Base-by-base conservation (phyloP, 2,888 invertebrate genomes). In the Leucania comma region DNA sequence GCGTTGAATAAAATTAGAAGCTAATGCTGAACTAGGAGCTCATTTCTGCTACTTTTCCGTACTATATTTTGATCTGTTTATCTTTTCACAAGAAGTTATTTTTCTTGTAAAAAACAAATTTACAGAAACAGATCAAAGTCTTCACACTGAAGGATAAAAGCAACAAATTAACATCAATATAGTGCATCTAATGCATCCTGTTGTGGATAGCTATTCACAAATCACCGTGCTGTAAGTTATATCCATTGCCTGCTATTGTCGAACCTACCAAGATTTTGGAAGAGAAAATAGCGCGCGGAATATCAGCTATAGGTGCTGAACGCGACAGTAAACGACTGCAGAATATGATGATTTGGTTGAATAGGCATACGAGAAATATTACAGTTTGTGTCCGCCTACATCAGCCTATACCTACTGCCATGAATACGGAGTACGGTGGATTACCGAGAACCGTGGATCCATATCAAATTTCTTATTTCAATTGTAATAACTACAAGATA, bases 1-100 rank as follows among this genome's bases (percentile, higher is more conserved):
- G 42, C n/a, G 29, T 60, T 61, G 42, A 68, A 75, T 68, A 22
- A 58, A 58, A 62, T 58, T 24, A 51, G 12, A 75, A 60, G 22
- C 10, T 24, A 58, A 75, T 17, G 17, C 24, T 35, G 48, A 53
- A 38, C 22, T 29, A 17, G 32, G 14, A 57, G 12, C 17, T n/a
- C 2, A 29, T 56, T n/a, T 38, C 38, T 2, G 20, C 22, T 24
- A 12, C 17, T n/a, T 61, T 2, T 12, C 8, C 35, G 5, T 12
- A 32, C 50, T 24, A 51, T 58, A 29, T 29, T 48, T 22, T 20
- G 3, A 22, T 48, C n/a, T 46, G 6, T 46, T 42, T 26, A 10
- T n/a, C n/a, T n/a, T n/a, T n/a, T n/a, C n/a, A n/a, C n/a, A n/a
- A n/a, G n/a, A n/a, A n/a, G n/a, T n/a, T n/a, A n/a, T n/a, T n/a